These are phyloP conservation scores for Falco naumanni DNA, from an alignment of 2,797 vertebrate genomes.

Conservation along the genomic window DNA sequence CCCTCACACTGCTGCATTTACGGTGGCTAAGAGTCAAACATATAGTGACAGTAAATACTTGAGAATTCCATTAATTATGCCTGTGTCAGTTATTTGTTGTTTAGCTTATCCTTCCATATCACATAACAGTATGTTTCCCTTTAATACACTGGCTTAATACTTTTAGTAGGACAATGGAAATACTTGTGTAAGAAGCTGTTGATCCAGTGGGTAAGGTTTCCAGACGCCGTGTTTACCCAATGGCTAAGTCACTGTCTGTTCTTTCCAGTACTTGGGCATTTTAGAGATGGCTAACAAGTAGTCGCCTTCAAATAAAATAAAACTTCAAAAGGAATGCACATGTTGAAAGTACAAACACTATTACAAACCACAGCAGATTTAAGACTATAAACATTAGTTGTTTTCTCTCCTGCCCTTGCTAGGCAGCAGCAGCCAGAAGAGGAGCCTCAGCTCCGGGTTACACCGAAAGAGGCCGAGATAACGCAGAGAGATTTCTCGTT, in stretches of 20 bases:
- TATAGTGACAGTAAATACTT: not conserved
- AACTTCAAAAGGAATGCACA: fast-evolving
- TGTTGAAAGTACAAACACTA: not conserved
- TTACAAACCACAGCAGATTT: fast-evolving
- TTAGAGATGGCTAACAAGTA: not conserved
- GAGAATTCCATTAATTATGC: not conserved
- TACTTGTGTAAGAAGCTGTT: not conserved
- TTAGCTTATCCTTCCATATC: not conserved
- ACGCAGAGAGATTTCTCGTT: no score
- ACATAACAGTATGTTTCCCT: not conserved
- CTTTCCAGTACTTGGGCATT: not conserved
- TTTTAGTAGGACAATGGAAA: fast-evolving
- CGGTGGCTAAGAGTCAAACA: not conserved
- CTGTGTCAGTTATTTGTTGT: no score
- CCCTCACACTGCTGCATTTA: not conserved
- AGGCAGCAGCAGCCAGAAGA: not conserved
- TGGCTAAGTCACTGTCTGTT: not conserved
- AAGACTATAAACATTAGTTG: not conserved
- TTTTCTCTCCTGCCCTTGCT: not conserved
- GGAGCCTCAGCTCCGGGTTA: not conserved
- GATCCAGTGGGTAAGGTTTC: not conserved
- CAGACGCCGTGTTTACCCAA: not conserved
- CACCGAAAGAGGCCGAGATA: not conserved
- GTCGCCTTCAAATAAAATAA: not conserved
- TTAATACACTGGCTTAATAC: fast-evolving